Evolutionary conservation across 1,140 invertebrate species (phyloP), one percentile per base, ranked within the genome.

Genomic region (Trialeurodes vaporariorum): DNA sequence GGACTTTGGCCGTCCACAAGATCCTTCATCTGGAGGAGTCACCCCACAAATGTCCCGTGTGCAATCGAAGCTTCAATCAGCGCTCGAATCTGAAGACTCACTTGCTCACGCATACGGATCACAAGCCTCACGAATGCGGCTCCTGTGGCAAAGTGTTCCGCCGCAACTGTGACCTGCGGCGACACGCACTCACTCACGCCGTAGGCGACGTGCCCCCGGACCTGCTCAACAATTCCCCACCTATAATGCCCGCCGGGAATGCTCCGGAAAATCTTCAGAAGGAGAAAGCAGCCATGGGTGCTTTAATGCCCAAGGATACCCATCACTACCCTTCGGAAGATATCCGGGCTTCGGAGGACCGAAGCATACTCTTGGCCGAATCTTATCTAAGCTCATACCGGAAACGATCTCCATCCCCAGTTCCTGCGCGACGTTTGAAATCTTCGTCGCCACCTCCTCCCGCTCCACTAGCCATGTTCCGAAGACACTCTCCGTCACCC

Each of bases 81-180:
- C 87, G 93, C 23, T 93, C 91, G 58, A 95, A 96, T 76, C 81
- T 96, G 59, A 94, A 95, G 76, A 96, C 93, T 0, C 94, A 97
- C 78, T 81, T 95, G n/a, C 82, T 96, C 22, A 96, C 93, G 0
- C 94, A 96, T 78, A 96, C 93, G 11, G 93, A 95, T 73, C 91
- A 94, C 79, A 96, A 96, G 75, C 93, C 93, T 0, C 96, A 95
- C 80, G 89, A 95, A 74, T 97, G 94, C 75, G 89, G 87, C 66
- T 87, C 88, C 0, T 97, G 94, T 74, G 90, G 90, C 27, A 94
- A 93, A 74, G 90, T 92, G 0, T 93, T 93, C 74, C 82, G 90
- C 60, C 82, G 90, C 65, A 92, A 93, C 75, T 94, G 92, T 77
- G 91, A 94, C 76, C 80, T 94, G 9, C 80, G 91, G 62, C 81